Evolutionary conservation across 1,140 invertebrate species (phyloP).

Genomic region (Phortica variegata): DNA sequence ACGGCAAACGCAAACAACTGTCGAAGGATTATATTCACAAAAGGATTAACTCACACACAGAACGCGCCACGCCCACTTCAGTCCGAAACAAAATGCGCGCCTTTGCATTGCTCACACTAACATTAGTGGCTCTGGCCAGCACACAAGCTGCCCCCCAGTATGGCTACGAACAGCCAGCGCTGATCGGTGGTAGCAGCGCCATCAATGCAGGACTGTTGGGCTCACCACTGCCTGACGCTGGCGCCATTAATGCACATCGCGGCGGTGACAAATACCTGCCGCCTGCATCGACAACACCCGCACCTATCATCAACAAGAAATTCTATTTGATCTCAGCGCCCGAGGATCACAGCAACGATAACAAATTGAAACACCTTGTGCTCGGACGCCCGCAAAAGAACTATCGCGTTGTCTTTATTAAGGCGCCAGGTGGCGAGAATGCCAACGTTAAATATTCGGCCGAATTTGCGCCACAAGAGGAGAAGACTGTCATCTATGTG

Average conservation of each 20-base stretch:
- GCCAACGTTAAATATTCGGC: conserved; percentile 57
- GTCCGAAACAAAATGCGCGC: neutral
- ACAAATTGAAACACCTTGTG: conserved; percentile 47
- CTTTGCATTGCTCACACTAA: conserved; percentile 14
- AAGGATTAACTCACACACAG: conserved; percentile 17
- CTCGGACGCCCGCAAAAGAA: conserved; percentile 70
- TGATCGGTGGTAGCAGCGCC: conserved; percentile 11
- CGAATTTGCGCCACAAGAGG: conserved; percentile 63
- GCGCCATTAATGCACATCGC: conserved; percentile 18
- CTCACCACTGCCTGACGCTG: neutral
- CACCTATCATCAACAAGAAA: conserved; percentile 51
- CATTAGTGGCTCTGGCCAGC: conserved; percentile 19
- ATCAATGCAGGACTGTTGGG: conserved; percentile 14
- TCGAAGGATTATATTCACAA: conserved; percentile 4
- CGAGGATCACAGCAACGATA: conserved; percentile 42
- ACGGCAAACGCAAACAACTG: neutral
- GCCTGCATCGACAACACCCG: conserved; percentile 39
- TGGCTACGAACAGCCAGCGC: conserved; percentile 35
- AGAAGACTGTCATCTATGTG: conserved; percentile 84
- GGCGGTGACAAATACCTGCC: conserved; percentile 51
- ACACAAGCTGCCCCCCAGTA: conserved; percentile 43
- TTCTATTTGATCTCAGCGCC: conserved; percentile 53
- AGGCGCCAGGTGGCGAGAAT: conserved; percentile 74
- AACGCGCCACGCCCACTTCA: neutral
- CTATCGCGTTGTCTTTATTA: conserved; percentile 86